Percentiles rank a stretch among this genome's conserved stretches.
Conservation (phyloP, 37 sponge, comb jelly and placozoan genomes). For the Trichoplax adhaerens region DNA sequence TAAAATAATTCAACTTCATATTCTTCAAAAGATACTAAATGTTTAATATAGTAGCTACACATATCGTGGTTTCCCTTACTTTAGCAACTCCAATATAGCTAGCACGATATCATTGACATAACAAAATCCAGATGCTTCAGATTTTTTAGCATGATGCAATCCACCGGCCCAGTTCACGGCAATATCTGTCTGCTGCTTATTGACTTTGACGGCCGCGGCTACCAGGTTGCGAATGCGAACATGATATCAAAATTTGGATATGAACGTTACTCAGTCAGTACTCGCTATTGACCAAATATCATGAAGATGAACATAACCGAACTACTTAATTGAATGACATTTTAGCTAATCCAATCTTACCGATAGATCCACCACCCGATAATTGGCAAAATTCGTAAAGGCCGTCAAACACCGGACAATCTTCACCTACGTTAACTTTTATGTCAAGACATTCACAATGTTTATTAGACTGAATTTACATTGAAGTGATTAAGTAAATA, state of each 20-base stretch:
- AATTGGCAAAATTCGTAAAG: conserved; percentile 98
- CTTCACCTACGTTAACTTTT: conserved; percentile 95
- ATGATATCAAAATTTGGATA: too few species aligned
- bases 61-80: conserved; percentile 34
- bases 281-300: too few species aligned
- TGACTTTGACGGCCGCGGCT: conserved; percentile 96
- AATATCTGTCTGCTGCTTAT: conserved; percentile 96
- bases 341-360: conserved; percentile 18
- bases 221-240: not conserved
- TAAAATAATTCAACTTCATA: not conserved
- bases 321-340: too few species aligned
- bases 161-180: conserved; percentile 98
- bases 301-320: too few species aligned
- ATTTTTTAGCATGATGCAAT: conserved; percentile 97
- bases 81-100: conserved; percentile 91
- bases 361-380: conserved; percentile 88
- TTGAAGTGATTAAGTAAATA: too few species aligned
- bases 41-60: not conserved
- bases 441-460: too few species aligned
- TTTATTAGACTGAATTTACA: too few species aligned
- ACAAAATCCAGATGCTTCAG: conserved; percentile 97
- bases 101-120: conserved; percentile 98
- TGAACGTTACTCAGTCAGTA: too few species aligned
- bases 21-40: not conserved
- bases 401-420: conserved; percentile 99